Base-by-base conservation (phyloP, 2,888 invertebrate genomes). In the Eueremaeus valkanovi region DNA sequence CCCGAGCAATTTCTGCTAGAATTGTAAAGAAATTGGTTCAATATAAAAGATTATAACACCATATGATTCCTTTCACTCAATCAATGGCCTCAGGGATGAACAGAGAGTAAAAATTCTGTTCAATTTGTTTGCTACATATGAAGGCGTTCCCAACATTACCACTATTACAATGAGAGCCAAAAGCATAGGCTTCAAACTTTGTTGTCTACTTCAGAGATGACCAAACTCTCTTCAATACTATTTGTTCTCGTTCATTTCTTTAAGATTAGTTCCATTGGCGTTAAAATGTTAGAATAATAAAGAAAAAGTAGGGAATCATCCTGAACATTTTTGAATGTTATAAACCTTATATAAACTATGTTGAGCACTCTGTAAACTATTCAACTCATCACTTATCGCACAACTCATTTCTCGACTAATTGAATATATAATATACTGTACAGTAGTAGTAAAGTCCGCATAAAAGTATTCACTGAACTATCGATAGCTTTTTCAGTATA, bases 71-170 rank as follows among this genome's bases (percentile, higher is more conserved):
- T 68, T 68, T 68, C n/a, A 63, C 33, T 68, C 66, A 36, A 21
- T 27, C 21, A 8, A 68, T 68, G 36, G 68, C 68, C 68, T 68
- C 68, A 68, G 68, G 68, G 42, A 42, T 42, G n/a, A 68, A n/a
- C 21, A 40, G 42, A 68, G 42, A 68, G 68, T 42, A 42, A 68
- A 68, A 63, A 42, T 68, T 68, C 5, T 42, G 40, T 24, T 42
- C 68, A 68, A 68, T 68, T 68, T 68, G 68, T 68, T 68, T 68
- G 68, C 68, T 68, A 11, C 42, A 68, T 16, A 68, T 68, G 18
- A 68, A 36, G 68, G 68, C 68, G 68, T 68, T 42, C 36, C 27
- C 27, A 33, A 68, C 9, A 68, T 3, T 68, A 27, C 1, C 18
- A 29, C 8, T 68, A 68, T 42, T 33, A 42, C 42, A 68, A 68